A percentile compares a stretch with the other conserved stretches of the same genome.
phyloP scores from a whole-genome alignment of 2,113 vertebrate species.

The Mungos mungo region DNA sequence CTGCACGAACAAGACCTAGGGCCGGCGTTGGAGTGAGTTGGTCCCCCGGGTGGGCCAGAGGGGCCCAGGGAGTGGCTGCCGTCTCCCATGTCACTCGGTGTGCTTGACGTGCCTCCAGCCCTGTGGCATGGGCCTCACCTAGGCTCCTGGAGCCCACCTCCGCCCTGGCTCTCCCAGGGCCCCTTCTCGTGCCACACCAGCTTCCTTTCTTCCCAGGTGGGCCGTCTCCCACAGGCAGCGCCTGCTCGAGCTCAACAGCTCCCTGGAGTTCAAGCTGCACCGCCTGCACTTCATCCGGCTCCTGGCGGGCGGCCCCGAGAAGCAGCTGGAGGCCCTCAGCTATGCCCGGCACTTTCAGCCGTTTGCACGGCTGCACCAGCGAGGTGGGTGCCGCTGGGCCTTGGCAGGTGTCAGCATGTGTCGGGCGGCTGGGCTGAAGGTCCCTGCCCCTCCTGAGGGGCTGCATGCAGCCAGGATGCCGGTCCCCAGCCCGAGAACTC shows the following conservation, averaged over 20 bases:
- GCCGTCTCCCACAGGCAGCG: constrained; percentile 91
- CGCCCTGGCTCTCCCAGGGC: background rate
- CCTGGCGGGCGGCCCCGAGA: constrained; percentile 89
- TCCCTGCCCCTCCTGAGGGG: background rate
- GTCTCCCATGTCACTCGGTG: background rate
- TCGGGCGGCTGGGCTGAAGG: background rate
- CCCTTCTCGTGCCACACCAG: background rate
- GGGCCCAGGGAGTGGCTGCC: background rate
- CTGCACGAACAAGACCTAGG: constrained; percentile 91
- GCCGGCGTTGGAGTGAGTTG: constrained; percentile 90
- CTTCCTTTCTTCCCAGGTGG: constrained; percentile 85
- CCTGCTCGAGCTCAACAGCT: constrained; percentile 92
- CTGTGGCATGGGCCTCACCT: background rate
- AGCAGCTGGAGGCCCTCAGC: constrained; percentile 92
- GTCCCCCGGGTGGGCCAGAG: background rate
- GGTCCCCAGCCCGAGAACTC: background rate
- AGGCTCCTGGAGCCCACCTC: background rate
- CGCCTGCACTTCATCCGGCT: constrained; percentile 93
- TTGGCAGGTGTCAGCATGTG: background rate
- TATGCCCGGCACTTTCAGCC: constrained; percentile 94
- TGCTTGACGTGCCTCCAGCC: background rate
- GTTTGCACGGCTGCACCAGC: constrained; percentile 92
- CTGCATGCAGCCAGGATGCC: background rate
- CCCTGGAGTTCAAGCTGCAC: constrained; percentile 93
- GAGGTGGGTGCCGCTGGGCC: constrained; percentile 75